Evolutionary conservation across 2,113 vertebrate species (phyloP), one percentile per base, ranked within the genome.

Genomic region (Sprattus sprattus): DNA sequence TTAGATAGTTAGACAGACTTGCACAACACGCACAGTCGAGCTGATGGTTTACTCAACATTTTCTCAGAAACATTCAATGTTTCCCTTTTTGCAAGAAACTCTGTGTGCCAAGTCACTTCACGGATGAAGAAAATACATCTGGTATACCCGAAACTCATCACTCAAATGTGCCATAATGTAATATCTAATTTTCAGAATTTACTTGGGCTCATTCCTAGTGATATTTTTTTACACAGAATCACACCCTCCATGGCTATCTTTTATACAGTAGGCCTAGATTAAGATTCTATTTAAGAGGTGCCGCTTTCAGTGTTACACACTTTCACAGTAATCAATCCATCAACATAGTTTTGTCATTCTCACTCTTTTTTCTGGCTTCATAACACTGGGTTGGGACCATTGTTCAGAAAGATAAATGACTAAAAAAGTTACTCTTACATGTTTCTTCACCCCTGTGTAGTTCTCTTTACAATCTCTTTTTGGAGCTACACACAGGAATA

Each of bases 51-150:
- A 78, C 46, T 44, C 78, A 46, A 39, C 39, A 9, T 46, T 81
- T 85, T 85, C 84, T 57, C 75, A 45, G 80, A 81, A 81, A 81
- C 18, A 54, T 54, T 16, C 52, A 18, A 54, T 18, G 64, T 71
- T 25, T 71, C 32, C 11, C 28, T 28, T 39, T n/a, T 28, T 28
- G 22, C n/a, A 1, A 83, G 82, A 45, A 83, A 57, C 44, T 45
- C 45, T 20, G 8, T 22, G n/a, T 78, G 64, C 50, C 67, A 46
- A 45, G n/a, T 71, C 25, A 71, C 64, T 71, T 71, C n/a, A 32
- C 32, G 64, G 64, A 71, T 0, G 25, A 64, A 64, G 20, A 32
- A 11, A 71, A 28, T 32, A 71, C 28, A 32, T 8, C 22, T 71
- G 64, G 64, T 71, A 32, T 25, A 71, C 9, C 9, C 25, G 32